Conservation (phyloP, 2,113 vertebrate species). For the Tetrax tetrax region DNA sequence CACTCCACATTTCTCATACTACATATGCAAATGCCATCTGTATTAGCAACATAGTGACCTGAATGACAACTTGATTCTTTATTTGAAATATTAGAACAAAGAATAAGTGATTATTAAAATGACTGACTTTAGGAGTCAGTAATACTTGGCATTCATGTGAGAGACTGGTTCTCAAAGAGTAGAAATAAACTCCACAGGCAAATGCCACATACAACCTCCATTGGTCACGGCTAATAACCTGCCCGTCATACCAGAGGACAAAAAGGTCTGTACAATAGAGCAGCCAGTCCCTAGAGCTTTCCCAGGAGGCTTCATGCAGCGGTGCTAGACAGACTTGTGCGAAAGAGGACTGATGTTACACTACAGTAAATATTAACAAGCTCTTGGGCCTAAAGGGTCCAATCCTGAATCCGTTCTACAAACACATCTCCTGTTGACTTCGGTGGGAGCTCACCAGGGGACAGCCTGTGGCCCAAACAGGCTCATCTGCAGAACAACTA, state of each 20-base stretch:
- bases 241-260: constrained; percentile 1
- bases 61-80: not conserved
- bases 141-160: not conserved
- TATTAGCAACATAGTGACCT: not conserved
- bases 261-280: constrained; percentile 17
- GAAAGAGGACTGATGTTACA: not conserved
- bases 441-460: not conserved
- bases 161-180: not conserved
- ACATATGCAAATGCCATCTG: not conserved
- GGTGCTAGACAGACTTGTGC: not conserved
- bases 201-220: not conserved
- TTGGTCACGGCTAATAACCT: not conserved
- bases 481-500: not conserved
- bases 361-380: not conserved
- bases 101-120: not conserved
- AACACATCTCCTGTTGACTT: not conserved
- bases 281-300: not conserved
- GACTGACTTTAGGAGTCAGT: not conserved
- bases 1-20: not conserved
- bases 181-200: not conserved
- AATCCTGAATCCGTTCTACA: not conserved
- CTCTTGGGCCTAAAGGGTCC: not conserved
- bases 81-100: not conserved
- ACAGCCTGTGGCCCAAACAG: not conserved
- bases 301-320: not conserved